phyloP scores from a whole-genome alignment of 23 tunicate species.

The Clavelina lepadiformis region DNA sequence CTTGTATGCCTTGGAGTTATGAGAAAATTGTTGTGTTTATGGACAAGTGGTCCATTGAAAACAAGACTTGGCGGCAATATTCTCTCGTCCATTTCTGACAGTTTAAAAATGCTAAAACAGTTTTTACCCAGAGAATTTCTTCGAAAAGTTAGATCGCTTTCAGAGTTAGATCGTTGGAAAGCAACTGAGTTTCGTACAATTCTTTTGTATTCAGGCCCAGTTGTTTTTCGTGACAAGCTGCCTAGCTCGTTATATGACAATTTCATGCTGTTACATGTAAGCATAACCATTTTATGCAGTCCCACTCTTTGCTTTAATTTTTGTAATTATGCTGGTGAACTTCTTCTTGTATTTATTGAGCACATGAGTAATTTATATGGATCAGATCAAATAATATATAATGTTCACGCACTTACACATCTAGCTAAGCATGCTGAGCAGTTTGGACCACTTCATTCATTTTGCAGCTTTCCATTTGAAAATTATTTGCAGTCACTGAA shows the following conservation, averaged over 20 bases:
- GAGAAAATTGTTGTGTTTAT: conserved; percentile 20
- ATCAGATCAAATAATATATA: too few species aligned
- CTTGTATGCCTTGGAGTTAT: conserved; percentile 44
- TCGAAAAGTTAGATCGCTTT: conserved; percentile 23
- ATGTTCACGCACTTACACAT: too few species aligned
- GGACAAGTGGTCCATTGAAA: conserved; percentile 29
- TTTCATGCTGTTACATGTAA: conserved; percentile 21
- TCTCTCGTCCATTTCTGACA: not conserved
- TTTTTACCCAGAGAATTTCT: conserved; percentile 26
- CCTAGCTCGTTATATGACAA: conserved; percentile 2
- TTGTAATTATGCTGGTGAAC: too few species aligned
- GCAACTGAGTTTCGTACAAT: conserved; percentile 49
- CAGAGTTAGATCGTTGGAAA: conserved; percentile 40
- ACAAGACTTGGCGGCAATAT: conserved; percentile 6
- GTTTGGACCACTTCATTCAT: too few species aligned
- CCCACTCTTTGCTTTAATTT: too few species aligned
- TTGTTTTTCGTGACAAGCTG: conserved; percentile 17
- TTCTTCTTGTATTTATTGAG: too few species aligned
- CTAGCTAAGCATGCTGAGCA: too few species aligned
- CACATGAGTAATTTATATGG: too few species aligned
- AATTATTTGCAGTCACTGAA: too few species aligned
- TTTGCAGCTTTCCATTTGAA: too few species aligned
- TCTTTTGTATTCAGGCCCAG: conserved; percentile 40
- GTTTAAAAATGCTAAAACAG: not conserved
- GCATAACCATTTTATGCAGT: too few species aligned